Evolutionary conservation across 1,140 invertebrate species (phyloP).

Genomic region (Chelonus insularis): DNA sequence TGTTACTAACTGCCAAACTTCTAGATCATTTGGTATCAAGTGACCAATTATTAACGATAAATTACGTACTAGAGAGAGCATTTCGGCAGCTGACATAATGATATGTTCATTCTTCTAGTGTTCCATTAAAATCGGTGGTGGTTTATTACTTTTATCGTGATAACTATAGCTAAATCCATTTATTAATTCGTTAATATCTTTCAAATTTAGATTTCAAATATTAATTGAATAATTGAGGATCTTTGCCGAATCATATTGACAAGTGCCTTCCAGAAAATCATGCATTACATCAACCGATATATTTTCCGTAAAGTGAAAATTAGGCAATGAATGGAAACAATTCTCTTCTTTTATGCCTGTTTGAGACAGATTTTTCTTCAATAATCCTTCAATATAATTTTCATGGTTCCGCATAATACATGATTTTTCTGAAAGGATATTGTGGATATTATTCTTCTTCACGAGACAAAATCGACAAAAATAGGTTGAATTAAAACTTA

Average conservation of each 20-base stretch:
- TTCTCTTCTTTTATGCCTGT: not conserved
- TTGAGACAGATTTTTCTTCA: not conserved
- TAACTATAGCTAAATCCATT: not conserved
- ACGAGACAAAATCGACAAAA: not conserved
- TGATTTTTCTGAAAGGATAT: not conserved
- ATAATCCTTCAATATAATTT: not conserved
- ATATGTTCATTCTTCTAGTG: conserved; percentile 17
- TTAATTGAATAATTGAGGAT: conserved; percentile 2
- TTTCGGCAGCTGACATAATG: conserved; percentile 14
- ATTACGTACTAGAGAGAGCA: conserved; percentile 2
- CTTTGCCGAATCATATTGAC: conserved; percentile 4
- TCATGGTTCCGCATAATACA: not conserved
- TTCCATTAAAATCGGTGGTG: not conserved
- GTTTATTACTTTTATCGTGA: not conserved
- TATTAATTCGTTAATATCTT: too few relatives aligned
- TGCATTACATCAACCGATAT: conserved; percentile 4
- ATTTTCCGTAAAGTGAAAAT: conserved; percentile 6
- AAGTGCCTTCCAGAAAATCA: conserved; percentile 10
- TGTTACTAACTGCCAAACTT: not conserved
- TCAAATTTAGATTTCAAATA: too few relatives aligned
- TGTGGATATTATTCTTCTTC: not conserved
- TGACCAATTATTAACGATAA: conserved; percentile 14
- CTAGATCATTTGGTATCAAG: not conserved
- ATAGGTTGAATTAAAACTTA: not conserved
- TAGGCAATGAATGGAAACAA: not conserved